Conservation (phyloP, 2,797 vertebrate genomes). For the Momotus momota region DNA sequence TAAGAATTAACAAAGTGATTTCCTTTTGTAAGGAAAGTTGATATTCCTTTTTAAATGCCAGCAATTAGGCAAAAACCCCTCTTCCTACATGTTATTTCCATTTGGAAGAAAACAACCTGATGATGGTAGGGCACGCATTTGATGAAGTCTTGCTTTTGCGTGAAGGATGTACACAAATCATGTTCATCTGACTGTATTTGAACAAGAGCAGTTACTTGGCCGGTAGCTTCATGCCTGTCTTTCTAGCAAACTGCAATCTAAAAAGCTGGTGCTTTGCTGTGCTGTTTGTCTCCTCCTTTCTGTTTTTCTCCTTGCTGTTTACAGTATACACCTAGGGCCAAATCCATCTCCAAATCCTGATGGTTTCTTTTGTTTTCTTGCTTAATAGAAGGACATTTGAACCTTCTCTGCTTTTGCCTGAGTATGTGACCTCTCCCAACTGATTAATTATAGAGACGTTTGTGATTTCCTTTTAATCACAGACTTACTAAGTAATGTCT, state of each 20-base stretch:
- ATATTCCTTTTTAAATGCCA: background rate
- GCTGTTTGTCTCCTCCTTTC: background rate
- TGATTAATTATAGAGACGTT: background rate
- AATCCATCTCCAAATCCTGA: background rate
- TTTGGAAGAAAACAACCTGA: background rate
- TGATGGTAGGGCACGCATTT: background rate
- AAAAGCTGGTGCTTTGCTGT: background rate
- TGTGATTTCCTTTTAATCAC: conserved; percentile 1
- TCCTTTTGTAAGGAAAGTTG: background rate
- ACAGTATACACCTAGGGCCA: background rate
- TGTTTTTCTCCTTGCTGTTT: background rate
- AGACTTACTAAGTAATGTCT: background rate
- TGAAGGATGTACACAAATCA: background rate
- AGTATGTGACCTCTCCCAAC: background rate
- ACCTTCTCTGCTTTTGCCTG: background rate
- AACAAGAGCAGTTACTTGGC: background rate
- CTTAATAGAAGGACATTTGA: background rate
- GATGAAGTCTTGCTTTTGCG: background rate
- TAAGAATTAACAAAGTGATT: background rate
- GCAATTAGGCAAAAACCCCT: background rate
- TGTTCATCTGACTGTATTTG: background rate
- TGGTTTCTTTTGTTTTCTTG: background rate
- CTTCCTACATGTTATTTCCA: background rate
- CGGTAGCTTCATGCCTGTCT: background rate
- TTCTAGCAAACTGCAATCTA: background rate